Evolutionary conservation across 37 sponge, comb jelly and placozoan species (phyloP), one percentile per base, ranked within the genome.

Genomic region (Crambe crambe): DNA sequence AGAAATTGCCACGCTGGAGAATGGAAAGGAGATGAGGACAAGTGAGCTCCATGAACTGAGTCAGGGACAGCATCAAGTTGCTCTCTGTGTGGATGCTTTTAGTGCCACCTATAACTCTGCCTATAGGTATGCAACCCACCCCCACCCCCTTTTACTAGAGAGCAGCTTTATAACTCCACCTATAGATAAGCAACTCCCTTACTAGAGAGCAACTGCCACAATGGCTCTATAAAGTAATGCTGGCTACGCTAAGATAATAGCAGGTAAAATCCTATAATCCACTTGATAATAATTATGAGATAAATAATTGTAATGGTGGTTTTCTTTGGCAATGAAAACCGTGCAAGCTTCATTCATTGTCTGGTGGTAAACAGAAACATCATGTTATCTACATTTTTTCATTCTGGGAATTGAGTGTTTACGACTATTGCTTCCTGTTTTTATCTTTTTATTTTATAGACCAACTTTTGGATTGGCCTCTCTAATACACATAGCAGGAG

Each of bases 401-500:
- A 18, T 51, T 15, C 54, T 51, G 15, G 9, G 15, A 9, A 18
- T 51, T 51, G 15, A 32, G 2, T 32, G 9, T 32, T 31, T 66
- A 20, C 35, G 31, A 21, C 68, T 31, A 36, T 18, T 37, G 2
- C 63, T 77, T 31, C n/a, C 18, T 20, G 0, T 35, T 41, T 37
- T 58, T 62, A 18, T 26, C 63, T 62, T 25, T 25, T 3, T 66
- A 3, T 35, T n/a, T 9, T 57, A 23, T 73, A 83, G 83, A 32
- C 74, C 74, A 21, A 31, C 35, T 68, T 68, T 57, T 26, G 87
- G 77, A 10, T 23, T 81, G 15, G 88, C 82, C 32, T 31, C 36
- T 5, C 56, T 86, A 80, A 0, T 86, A 17, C 41, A 41, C 4
- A 15, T 80, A 58, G 86, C 86, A 22, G 80, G 59, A 27, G 68